Evolutionary conservation across 2,888 invertebrate genomes (phyloP), one percentile per base, ranked within the genome.

Genomic region (Pomacea canaliculata): DNA sequence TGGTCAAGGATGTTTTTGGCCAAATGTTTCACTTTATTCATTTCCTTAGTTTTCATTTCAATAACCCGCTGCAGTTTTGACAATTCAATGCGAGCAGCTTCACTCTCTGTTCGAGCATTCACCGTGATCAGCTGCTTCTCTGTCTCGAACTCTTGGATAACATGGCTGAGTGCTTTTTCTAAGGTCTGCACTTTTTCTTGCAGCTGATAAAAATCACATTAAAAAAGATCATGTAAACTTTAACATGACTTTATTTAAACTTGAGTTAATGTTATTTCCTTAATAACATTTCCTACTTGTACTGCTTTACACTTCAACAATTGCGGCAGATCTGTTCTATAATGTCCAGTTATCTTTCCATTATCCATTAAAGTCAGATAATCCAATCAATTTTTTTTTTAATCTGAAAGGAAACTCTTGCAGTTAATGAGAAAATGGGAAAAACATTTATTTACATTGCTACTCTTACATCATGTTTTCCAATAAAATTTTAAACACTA

Each of bases 1-100:
- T 91, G 89, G 76, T 90, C 89, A n/a, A 91, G 82, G 66, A 91
- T 90, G 77, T 87, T 89, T 79, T 87, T 90, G 16, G 91, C 90
- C 71, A 91, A 82, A 80, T 85, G 85, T 80, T 90, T 90, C 62
- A 91, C 88, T 83, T 89, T 89, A 79, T 86, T 87, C 89, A 90
- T 89, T 79, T 91, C 91, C 73, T 87, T 87, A 7, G 87, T 87
- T 83, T 90, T 91, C 59, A 90, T 82, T 76, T 90, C 90, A 51
- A 90, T 85, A 12, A 89, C 85, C 74, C 90, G 79, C 78, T 90
- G 88, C 46, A 91, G 81, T 78, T 89, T 89, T 66, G 83, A 84
- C n/a, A 90, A 83, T 81, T 91, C 90, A 48, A 84, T 83, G 74
- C 84, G 83, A 8, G 87, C 83, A 12, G 89, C 86, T 76, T 89